A percentile compares a stretch with the other conserved stretches of the same genome.
Conservation (phyloP, 2,888 invertebrate genomes). For the Agriopis leucophaearia region DNA sequence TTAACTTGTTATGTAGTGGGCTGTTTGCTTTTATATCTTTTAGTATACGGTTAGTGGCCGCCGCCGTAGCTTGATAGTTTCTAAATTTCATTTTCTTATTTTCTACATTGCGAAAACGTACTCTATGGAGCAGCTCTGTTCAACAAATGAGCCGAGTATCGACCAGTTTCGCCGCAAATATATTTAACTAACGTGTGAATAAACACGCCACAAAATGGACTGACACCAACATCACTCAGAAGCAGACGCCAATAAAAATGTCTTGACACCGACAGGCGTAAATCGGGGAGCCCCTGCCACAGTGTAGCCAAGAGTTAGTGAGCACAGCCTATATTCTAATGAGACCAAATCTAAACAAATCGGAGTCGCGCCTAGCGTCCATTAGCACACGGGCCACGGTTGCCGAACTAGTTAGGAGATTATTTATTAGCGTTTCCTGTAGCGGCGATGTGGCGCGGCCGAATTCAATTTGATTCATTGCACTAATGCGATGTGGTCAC, state of each 20-base stretch:
- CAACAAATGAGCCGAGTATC: neutral
- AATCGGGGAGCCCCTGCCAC: conserved; percentile 36
- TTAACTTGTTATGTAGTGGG: conserved; percentile 36
- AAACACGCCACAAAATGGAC: conserved; percentile 24
- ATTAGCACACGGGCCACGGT: conserved; percentile 41
- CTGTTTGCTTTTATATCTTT: conserved; percentile 37
- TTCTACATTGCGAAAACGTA: neutral
- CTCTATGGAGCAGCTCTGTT: neutral
- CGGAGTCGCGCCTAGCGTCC: conserved; percentile 46
- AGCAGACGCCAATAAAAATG: conserved; percentile 38
- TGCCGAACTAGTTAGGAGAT: conserved; percentile 61
- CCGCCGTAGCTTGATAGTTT: conserved; percentile 5
- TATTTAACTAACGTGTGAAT: conserved; percentile 11
- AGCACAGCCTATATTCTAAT: conserved; percentile 40
- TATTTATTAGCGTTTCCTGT: conserved; percentile 75
- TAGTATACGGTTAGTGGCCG: conserved; percentile 18
- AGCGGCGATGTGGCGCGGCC: conserved; percentile 66
- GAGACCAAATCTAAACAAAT: conserved; percentile 50
- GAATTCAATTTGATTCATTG: conserved; percentile 80
- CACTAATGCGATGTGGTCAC: conserved; percentile 76
- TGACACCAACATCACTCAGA: conserved; percentile 24
- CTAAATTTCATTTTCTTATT: conserved; percentile 7
- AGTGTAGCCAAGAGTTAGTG: conserved; percentile 1
- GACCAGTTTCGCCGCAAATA: neutral
- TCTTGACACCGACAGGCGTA: conserved; percentile 34